Base-by-base conservation (phyloP, 2,113 vertebrate genomes). In the Grus americana region DNA sequence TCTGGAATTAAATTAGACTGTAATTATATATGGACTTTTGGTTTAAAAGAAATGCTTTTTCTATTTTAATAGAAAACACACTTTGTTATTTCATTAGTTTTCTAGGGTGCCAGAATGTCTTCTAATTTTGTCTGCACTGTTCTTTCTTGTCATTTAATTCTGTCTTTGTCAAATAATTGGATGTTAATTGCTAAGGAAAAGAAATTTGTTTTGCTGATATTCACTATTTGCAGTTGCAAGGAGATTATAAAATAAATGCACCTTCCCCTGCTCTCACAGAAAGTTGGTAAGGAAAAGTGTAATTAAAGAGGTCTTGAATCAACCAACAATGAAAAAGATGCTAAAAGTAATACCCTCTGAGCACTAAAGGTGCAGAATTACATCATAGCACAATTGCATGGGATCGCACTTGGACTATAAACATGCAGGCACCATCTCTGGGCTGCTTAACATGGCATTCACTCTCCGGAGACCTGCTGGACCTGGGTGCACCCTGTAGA, bases 121-220 rank as follows among this genome's bases (percentile, higher is more conserved):
- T 75, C 71, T 86, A 55, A 70, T 91, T 86, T 92, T 90, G 80
- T n/a, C 34, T 59, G 36, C 61, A 3, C 40, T 63, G 15, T 26
- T 93, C 52, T 80, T 82, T 67, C 79, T 63, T 62, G 76, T 83
- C 72, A 54, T 70, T 79, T 93, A 92, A 93, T 93, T 93, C 66
- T 79, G 22, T 54, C 83, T 94, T 79, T 88, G 70, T 62, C 70
- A 93, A 94, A 80, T 70, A 75, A 72, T 58, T 73, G 55, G 23
- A 62, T 72, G 38, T 73, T 95, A 90, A 92, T 90, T 91, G 46
- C 49, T 62, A 22, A 32, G 71, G 55, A 65, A 59, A 9, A 40
- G 44, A 74, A 90, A 40, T 70, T 78, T 68, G 58, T 93, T 94
- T 87, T 81, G 57, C 52, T 89, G 85, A 68, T 54, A 47, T 61